Evolutionary conservation across 1,140 invertebrate species (phyloP), one percentile per base, ranked within the genome.

Genomic region (Adoxophyes honmai): DNA sequence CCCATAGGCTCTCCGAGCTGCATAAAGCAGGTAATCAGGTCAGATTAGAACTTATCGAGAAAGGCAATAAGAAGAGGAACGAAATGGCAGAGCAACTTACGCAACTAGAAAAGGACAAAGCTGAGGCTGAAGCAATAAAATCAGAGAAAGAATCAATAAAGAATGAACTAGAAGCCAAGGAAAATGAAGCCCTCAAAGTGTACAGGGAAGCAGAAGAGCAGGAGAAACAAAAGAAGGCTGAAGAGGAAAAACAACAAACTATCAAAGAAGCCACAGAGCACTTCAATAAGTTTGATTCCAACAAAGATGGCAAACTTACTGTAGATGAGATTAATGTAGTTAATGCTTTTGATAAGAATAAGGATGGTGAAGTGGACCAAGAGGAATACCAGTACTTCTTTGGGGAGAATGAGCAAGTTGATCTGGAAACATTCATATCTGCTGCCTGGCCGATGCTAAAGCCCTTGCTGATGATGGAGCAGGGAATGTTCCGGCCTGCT

Each of bases 341-440:
- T 62, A 89, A 90, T 70, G 93, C 92, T 37, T 97, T 99, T 91
- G 98, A 99, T 89, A 94, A 93, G 64, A 94, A 99, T 88, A 92
- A 93, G 58, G 95, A 99, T 91, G 97, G 97, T 5, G 91, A 92
- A 62, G 91, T 92, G 57, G 95, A 97, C 42, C 92, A 93, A 37
- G 94, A 96, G 53, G 97, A 98, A 70, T 96, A 98, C 3, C 93
- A 94, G 76, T 95, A 92, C 76, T 97, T 96, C 81, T 88, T 97
- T 52, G 93, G 93, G 64, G 92, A 94, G 48, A 90, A 93, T 59
- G 91, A 94, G 51, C 93, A 93, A 75, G 86, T 97, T 16, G 91
- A 91, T 68, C 80, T 92, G 51, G 93, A 96, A 55, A 91, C 93
- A 6, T 98, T 97, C 75, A 58, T 94, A 0, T 89, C 91, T 11